Evolutionary conservation across 1,140 invertebrate species (phyloP), one percentile per base, ranked within the genome.

Genomic region (Agrilus planipennis): DNA sequence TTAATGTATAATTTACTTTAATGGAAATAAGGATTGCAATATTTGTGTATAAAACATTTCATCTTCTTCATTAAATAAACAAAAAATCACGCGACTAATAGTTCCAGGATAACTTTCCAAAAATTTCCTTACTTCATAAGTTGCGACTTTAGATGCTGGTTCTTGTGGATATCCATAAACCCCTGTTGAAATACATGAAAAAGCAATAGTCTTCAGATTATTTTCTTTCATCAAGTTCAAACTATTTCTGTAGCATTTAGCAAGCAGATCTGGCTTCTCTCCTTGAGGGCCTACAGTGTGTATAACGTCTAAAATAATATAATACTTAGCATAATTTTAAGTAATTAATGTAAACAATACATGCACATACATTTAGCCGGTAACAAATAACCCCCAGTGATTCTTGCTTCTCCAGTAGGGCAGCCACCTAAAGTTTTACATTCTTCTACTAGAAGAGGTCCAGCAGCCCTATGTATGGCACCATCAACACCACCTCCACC

Each of bases 401-500:
- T 75, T 65, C 82, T 85, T n/a, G 84, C 83, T 47, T 85, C 71
- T 18, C 86, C 86, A 20, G 79, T 79, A 9, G 61, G 55, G 64
- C 86, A 90, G 11, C 84, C 83, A 39, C 70, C 64, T 7, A 89
- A 61, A 2, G 70, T 71, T 29, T 58, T 53, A 54, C 89, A 91
- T 67, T 93, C 88, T 49, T 70, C 63, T 58, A 73, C 65, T 12
- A 88, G 61, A 30, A 65, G 51, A 15, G 60, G 52, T 19, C 85
- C 85, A 39, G 86, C 86, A 11, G 76, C 80, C 52, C 70, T 62
- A 55, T 90, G 87, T 57, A 94, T 92, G 7, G 84, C 83, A 41
- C 83, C 84, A 65, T 91, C 88, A 19, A 92, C 84, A 68, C 89
- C 89, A 21, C 86, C 87, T 19, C 89, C 89, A 27, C 84, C 87